Conservation (phyloP, 2,888 invertebrate genomes). For the Charanyca ferruginea region DNA sequence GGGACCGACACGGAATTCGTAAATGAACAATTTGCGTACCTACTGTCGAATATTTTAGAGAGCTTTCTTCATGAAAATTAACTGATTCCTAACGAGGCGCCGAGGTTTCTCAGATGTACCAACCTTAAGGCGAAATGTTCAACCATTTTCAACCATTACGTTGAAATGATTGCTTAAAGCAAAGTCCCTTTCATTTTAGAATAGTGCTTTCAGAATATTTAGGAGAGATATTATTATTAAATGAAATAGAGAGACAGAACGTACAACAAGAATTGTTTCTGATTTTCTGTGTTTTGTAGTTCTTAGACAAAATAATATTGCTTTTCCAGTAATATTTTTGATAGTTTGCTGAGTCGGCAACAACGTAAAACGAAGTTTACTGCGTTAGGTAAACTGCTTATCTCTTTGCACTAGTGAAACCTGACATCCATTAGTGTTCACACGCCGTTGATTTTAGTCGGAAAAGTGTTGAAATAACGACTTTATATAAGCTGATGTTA, state of each 20-base stretch:
- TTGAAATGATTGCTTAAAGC: slow-evolving; percentile 65
- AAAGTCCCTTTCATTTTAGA: slow-evolving; percentile 59
- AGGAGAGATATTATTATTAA: slow-evolving; percentile 24
- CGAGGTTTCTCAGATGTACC: slow-evolving; percentile 56
- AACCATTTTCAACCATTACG: slow-evolving; percentile 66
- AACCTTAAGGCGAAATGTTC: slow-evolving; percentile 67
- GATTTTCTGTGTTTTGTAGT: slow-evolving; percentile 5
- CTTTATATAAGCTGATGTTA: too few relatives aligned
- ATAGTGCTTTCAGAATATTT: slow-evolving; percentile 29
- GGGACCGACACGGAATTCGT: slow-evolving; percentile 62
- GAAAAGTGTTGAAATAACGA: slow-evolving; percentile 21
- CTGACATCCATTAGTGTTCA: slow-evolving; percentile 27
- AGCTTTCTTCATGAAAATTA: slow-evolving; percentile 67
- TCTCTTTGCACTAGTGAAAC: slow-evolving; percentile 25
- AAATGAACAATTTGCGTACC: slow-evolving; percentile 70
- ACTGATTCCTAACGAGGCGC: slow-evolving; percentile 64
- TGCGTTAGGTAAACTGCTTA: slow-evolving; percentile 20
- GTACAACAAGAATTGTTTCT: slow-evolving; percentile 10
- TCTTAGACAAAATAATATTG: not conserved
- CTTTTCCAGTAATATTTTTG: slow-evolving; percentile 5
- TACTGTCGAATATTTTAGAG: slow-evolving; percentile 63
- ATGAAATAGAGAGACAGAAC: slow-evolving; percentile 21
- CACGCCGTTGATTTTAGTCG: slow-evolving; percentile 33
- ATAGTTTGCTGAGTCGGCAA: slow-evolving; percentile 5
- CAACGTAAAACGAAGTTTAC: slow-evolving; percentile 25